Evolutionary conservation across 2,888 invertebrate species (phyloP).

Genomic region (Mythimna pallens): DNA sequence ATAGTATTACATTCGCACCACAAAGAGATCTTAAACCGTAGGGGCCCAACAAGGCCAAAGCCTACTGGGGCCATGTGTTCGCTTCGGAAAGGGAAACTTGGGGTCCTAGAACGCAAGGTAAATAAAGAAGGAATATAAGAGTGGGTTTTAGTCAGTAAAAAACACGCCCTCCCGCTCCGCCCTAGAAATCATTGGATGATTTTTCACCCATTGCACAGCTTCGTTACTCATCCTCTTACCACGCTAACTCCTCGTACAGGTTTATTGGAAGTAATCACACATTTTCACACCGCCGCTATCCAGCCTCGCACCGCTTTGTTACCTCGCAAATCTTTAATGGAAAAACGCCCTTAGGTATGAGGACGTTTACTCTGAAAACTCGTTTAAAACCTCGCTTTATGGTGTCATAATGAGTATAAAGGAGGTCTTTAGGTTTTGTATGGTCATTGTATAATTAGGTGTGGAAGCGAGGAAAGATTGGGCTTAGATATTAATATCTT

Average conservation of each 20-base stretch:
- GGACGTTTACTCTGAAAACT: conserved; percentile 52
- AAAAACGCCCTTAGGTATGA: conserved; percentile 58
- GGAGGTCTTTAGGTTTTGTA: conserved; percentile 47
- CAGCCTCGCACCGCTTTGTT: neutral
- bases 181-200: too few species aligned
- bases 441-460: conserved; percentile 50
- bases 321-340: neutral
- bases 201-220: too few species aligned
- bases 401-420: conserved; percentile 39
- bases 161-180: too few species aligned
- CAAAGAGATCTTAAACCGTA: too few species aligned
- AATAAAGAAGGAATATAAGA: too few species aligned
- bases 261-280: neutral
- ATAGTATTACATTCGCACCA: too few species aligned
- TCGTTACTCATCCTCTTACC: too few species aligned
- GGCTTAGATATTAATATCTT: neutral
- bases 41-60: too few species aligned
- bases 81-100: too few species aligned
- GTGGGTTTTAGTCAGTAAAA: too few species aligned
- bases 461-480: neutral
- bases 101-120: too few species aligned
- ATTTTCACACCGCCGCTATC: neutral
- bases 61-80: too few species aligned
- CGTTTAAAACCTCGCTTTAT: conserved; percentile 49
- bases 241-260: neutral